These are phyloP conservation scores for Bos javanicus DNA, from an alignment of 2,113 vertebrate species.

Conservation along the genomic window DNA sequence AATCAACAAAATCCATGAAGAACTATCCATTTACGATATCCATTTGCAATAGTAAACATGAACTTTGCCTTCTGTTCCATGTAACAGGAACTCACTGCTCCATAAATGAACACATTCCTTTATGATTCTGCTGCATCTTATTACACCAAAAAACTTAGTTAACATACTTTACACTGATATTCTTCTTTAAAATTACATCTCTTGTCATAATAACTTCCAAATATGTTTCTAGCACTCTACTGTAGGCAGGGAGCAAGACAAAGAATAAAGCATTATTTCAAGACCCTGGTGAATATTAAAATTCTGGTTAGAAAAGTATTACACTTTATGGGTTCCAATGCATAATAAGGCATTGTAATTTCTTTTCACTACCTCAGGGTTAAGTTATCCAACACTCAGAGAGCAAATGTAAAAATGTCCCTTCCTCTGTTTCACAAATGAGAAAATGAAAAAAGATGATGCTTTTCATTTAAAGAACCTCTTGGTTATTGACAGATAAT, in stretches of 20 bases:
- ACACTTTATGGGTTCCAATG: background rate
- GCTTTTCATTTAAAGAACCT: background rate
- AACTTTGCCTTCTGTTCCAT: background rate
- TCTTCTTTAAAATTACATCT: conserved; percentile 36
- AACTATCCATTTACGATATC: background rate
- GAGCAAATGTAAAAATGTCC: background rate
- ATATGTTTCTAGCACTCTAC: background rate
- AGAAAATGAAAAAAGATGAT: background rate
- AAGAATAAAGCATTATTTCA: conserved; percentile 30
- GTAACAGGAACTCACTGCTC: background rate
- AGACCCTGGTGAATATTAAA: background rate
- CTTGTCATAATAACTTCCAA: conserved; percentile 20
- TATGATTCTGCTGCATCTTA: background rate
- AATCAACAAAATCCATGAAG: conserved; percentile 26
- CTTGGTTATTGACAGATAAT: background rate
- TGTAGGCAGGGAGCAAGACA: background rate
- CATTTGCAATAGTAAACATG: background rate
- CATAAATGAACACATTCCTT: conserved; percentile 10
- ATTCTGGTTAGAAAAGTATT: conserved; percentile 13
- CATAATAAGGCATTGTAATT: background rate
- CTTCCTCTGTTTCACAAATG: background rate
- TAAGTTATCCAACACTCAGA: background rate
- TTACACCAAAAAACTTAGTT: background rate
- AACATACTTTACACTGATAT: background rate
- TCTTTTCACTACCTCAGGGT: background rate